Evolutionary conservation across 2,113 vertebrate species (phyloP), one percentile per base, ranked within the genome.

Genomic region (Odontesthes bonariensis): DNA sequence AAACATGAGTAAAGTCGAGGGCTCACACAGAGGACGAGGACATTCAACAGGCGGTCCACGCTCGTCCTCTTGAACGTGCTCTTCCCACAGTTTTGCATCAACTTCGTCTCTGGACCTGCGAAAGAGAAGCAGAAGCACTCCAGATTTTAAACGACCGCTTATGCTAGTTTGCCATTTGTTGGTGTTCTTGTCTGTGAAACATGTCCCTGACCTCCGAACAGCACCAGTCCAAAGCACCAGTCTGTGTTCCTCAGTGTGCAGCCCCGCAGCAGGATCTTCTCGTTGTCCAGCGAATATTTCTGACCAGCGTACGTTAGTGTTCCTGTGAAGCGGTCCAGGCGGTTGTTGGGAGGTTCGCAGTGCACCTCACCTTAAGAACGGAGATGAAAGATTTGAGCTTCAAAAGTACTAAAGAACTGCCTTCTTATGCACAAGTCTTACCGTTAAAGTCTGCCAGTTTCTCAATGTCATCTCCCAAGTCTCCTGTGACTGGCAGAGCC

Each of bases 21-120:
- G 32, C 97, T 97, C 90, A 99, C 94, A 85, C 88, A 94, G 52
- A 98, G 67, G 71, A 99, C 97, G 1, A 98, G 90, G 63, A 96
- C 73, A 11, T 99, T 98, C 96, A 98, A 95, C 71, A 99, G 94
- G 1, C 93, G 95, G 85, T 99, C 97, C 0, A 98, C 95, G 20
- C 95, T 96, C 0, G 97, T 99, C 82, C 96, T 91, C 88, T 99
- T 99, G 79, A 99, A 97, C 6, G 91, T 95, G 64, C 88, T 94
- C 83, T 93, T 97, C 52, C 97, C 97, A 49, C 95, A 95, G 85
- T 99, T 99, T 85, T 99, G 96, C 97, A 99, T 99, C 73, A 99
- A 89, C 81, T 99, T 99, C 0, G 97, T 98, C 66, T 99, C 97
- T 60, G 95, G 96, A 58, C 97, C 97, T 99, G 83, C 32, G 80